Evolutionary conservation across 2,888 invertebrate species (phyloP), one percentile per base, ranked within the genome.

Genomic region (Acronicta psi): DNA sequence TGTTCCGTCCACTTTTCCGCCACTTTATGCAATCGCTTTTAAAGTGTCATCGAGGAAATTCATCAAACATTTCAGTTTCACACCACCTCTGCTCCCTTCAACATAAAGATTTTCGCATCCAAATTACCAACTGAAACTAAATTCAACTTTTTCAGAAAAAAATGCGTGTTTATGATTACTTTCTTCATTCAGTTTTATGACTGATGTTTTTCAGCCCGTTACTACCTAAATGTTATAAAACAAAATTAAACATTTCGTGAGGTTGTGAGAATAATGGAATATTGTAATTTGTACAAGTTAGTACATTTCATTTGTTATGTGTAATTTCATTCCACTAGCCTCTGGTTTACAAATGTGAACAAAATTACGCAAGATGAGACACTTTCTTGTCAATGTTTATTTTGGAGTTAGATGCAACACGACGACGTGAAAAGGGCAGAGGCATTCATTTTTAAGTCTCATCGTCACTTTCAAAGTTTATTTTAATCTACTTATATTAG

Each of bases 341-440:
- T 65, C 20, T 52, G 61, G 73, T 55, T 73, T 62, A 75, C 78
- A 81, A 77, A 81, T 73, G 78, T 76, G 62, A 57, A 75, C 75
- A 73, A 81, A 66, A 77, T 81, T 80, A 79, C 75, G 76, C 73
- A 79, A 81, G 59, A 69, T 76, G 74, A 69, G 68, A 80, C 69
- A 71, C 68, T 69, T 74, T 80, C 73, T 71, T 77, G 78, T 80
- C 73, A 75, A 73, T 81, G 80, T 84, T 84, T 84, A 69, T 69
- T 69, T 69, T 66, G 29, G 53, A 56, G 13, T 57, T 49, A 34
- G 34, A 55, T 60, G 46, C 49, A 56, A 31, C 68, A 34, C 44
- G 43, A 45, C 31, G 31, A 51, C 45, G 58, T 56, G 41, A 46
- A 57, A 63, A 64, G 43, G 54, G 45, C 53, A 46, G 50, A 40